Base-by-base conservation (phyloP, 1,140 invertebrate species). In the Sarcophaga bullata region DNA sequence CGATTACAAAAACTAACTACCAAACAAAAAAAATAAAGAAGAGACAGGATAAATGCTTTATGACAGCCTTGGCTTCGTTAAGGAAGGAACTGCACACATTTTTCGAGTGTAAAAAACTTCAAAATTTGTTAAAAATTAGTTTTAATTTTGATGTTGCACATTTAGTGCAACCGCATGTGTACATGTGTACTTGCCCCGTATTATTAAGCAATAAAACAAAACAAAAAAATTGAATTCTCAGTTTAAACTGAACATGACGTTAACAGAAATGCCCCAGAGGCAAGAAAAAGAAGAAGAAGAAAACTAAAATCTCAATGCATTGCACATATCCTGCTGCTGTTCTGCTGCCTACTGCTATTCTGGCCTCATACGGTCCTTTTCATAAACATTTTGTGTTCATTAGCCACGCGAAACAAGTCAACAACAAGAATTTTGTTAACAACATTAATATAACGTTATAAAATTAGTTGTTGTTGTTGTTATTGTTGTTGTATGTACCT, bases 201-300 rank as follows among this genome's bases (percentile, higher is more conserved):
- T 76, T 76, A 76, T 76, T 76, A 76, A 76, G 73, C 73, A 76
- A 76, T 76, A 76, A 76, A 76, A 58, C 7, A 58, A 15, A 37
- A 37, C 1, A 37, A 37, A 58, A 54, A 58, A 15, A 76, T 76
- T 76, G 73, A 48, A 76, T 76, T 49, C 48, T 49, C 46, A 11
- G 54, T 58, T 58, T 58, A 58, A 58, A 58, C 54, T 13, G 54
- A 58, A 58, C 54, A 58, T 58, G n/a, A 58, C 54, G 54, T 58
- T n/a, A 58, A 58, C 54, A 58, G 15, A 58, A 58, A 58, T 58
- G 54, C 4, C 54, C 54, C 54, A 13, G 11, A 58, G 13, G 54
- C 54, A n/a, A n/a, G 15, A 13, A n/a, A 58, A 58, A 58, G n/a
- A n/a, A 58, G n/a, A n/a, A 58, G 25, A 37, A 37, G 25, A 37